Percentiles rank a stretch among this genome's conserved stretches.
Conservation (phyloP, 1,140 invertebrate genomes). For the Eulimnadia texana region DNA sequence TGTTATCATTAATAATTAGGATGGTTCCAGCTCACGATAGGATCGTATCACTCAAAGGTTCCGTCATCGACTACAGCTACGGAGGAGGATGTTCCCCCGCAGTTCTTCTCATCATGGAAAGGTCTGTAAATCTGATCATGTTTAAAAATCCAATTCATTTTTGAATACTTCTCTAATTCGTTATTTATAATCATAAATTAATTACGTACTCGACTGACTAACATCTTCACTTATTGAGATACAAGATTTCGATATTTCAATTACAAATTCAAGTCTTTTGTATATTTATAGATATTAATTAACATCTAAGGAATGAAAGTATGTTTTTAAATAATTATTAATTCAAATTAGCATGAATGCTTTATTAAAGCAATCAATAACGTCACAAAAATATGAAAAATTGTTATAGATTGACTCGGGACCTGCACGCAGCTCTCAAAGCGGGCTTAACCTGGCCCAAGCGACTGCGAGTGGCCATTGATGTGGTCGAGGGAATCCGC, state of each 20-base stretch:
- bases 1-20: too few relatives aligned
- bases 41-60: conserved; percentile 64
- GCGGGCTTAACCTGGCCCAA: conserved; percentile 48
- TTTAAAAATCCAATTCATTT: not conserved
- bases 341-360: too few relatives aligned
- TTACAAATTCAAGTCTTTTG: too few relatives aligned
- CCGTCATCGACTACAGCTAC: conserved; percentile 67
- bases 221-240: too few relatives aligned
- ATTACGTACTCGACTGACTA: too few relatives aligned
- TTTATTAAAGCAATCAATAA: too few relatives aligned
- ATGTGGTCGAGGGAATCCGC: conserved; percentile 69
- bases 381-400: not conserved
- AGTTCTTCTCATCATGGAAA: conserved; percentile 62
- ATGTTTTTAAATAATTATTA: too few relatives aligned
- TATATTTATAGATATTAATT: too few relatives aligned
- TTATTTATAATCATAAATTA: too few relatives aligned
- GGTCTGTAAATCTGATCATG: conserved; percentile 19
- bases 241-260: too few relatives aligned
- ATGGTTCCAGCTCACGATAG: conserved; percentile 70
- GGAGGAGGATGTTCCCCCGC: conserved; percentile 48
- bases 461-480: conserved; percentile 56
- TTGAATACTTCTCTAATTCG: not conserved
- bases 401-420: conserved; percentile 42
- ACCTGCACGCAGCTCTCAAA: conserved; percentile 67
- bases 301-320: too few relatives aligned